Evolutionary conservation across 2,888 invertebrate species (phyloP).

Genomic region (Drosophila birchii): DNA sequence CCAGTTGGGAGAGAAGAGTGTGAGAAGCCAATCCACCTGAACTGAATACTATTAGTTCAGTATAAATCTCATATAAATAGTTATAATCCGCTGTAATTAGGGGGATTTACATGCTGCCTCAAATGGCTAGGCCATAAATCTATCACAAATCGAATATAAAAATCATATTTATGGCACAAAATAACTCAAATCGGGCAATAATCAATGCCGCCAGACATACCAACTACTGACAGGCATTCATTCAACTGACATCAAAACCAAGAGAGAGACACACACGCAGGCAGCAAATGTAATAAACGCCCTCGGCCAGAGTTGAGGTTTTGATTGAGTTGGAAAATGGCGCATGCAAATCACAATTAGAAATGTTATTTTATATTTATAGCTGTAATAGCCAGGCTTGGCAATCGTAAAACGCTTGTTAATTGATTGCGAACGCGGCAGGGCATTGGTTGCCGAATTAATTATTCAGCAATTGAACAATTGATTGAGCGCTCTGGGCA

Average conservation of each 20-base stretch:
- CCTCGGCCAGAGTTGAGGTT: conserved; percentile 5
- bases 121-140: conserved; percentile 16
- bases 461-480: conserved; percentile 42
- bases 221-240: conserved; percentile 19
- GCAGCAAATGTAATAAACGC: conserved; percentile 24
- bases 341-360: conserved; percentile 41
- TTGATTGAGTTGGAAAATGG: conserved; percentile 38
- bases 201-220: conserved; percentile 19
- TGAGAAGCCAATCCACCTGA: conserved; percentile 20
- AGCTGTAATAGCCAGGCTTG: conserved; percentile 45
- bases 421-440: conserved; percentile 51
- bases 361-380: conserved; percentile 22
- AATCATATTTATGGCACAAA: conserved; percentile 15
- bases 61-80: neutral
- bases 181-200: conserved; percentile 29
- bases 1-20: neutral
- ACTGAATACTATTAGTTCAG: neutral
- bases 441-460: conserved; percentile 20
- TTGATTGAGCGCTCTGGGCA: conserved; percentile 55
- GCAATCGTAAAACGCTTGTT: conserved; percentile 47
- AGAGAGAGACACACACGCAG: conserved; percentile 13
- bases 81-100: conserved; percentile 1
- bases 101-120: conserved; percentile 2
- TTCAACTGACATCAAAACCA: conserved; percentile 1
- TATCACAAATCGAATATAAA: conserved; percentile 38